These are phyloP conservation scores for Siderastrea radians DNA, from an alignment of 92 coral and sea anemone genomes.

Conservation along the genomic window DNA sequence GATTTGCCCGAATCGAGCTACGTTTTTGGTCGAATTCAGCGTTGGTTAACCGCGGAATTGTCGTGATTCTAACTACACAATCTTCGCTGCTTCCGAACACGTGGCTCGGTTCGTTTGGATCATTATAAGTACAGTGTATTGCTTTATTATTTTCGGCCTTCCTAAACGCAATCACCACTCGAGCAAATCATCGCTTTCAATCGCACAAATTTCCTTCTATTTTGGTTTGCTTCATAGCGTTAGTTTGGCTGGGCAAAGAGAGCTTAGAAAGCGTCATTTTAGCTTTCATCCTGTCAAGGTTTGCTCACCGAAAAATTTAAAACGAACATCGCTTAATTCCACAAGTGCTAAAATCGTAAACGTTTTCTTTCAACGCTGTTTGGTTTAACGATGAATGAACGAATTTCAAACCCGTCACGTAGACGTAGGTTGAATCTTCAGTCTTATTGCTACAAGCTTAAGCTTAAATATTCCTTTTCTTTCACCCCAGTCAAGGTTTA, in stretches of 20 bases:
- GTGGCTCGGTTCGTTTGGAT: conserved; percentile 15
- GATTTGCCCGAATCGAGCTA: not conserved
- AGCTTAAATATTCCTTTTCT: not conserved
- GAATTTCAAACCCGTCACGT: not conserved
- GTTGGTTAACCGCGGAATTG: conserved; percentile 3
- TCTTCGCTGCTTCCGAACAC: conserved; percentile 15
- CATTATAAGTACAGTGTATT: not conserved
- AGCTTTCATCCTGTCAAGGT: not conserved
- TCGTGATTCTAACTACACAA: conserved; percentile 1
- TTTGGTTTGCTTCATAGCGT: not conserved
- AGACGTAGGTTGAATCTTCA: not conserved
- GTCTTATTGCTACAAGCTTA: too few relatives aligned
- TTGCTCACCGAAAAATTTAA: not conserved
- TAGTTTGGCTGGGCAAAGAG: not conserved
- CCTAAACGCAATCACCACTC: not conserved
- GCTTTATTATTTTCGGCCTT: not conserved
- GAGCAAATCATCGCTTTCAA: not conserved
- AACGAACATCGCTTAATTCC: not conserved
- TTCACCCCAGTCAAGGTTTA: not conserved
- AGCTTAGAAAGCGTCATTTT: not conserved
- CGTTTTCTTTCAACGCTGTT: not conserved
- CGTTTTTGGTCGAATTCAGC: conserved; percentile 7
- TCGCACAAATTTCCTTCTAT: not conserved
- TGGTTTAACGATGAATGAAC: not conserved
- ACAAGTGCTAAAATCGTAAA: not conserved